Percentiles rank a stretch among this genome's conserved stretches.
These are phyloP conservation scores for Drosophila quadrilineata DNA, from an alignment of 1,140 invertebrate species.

Conservation along the genomic window DNA sequence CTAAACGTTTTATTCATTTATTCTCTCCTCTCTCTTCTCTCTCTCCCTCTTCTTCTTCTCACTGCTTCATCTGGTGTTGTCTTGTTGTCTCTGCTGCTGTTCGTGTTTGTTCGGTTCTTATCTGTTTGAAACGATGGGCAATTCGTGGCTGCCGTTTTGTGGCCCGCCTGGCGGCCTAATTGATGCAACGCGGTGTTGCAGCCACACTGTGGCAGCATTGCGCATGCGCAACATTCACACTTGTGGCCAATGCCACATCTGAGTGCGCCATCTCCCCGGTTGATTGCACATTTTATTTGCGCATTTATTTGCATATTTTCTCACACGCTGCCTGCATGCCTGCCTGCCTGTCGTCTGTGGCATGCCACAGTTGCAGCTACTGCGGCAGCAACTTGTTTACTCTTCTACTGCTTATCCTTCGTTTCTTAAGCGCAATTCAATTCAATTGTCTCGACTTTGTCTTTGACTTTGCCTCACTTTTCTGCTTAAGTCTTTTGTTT, in stretches of 20 bases:
- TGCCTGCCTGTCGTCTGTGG: constrained; percentile 1
- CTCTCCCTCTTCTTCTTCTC: constrained; percentile 6
- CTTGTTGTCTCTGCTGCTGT: constrained; percentile 35
- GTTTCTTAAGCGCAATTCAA: constrained; percentile 53
- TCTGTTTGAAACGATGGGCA: constrained; percentile 45
- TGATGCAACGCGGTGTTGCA: constrained; percentile 69
- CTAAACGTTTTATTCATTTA: constrained; percentile 77
- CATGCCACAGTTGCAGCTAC: too few relatives aligned
- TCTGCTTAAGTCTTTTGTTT: constrained; percentile 31
- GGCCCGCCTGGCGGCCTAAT: constrained; percentile 63
- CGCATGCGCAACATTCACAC: constrained; percentile 79
- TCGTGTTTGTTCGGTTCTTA: constrained; percentile 43
- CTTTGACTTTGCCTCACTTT: constrained; percentile 16
- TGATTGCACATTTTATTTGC: constrained; percentile 80
- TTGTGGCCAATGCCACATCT: constrained; percentile 55
- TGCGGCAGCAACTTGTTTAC: constrained; percentile 39
- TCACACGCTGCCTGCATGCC: constrained; percentile 62
- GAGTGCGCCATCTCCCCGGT: constrained; percentile 63
- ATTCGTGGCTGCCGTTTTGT: constrained; percentile 63
- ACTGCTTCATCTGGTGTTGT: constrained; percentile 2
- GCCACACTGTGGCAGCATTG: constrained; percentile 32
- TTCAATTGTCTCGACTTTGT: constrained; percentile 69
- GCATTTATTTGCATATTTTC: constrained; percentile 80
- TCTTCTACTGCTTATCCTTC: constrained; percentile 23
- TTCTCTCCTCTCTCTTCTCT: not conserved